A percentile compares a stretch with the other conserved stretches of the same genome.
Evolutionary conservation across 2,888 invertebrate species (phyloP).

Genomic region (Isoperla grammatica): DNA sequence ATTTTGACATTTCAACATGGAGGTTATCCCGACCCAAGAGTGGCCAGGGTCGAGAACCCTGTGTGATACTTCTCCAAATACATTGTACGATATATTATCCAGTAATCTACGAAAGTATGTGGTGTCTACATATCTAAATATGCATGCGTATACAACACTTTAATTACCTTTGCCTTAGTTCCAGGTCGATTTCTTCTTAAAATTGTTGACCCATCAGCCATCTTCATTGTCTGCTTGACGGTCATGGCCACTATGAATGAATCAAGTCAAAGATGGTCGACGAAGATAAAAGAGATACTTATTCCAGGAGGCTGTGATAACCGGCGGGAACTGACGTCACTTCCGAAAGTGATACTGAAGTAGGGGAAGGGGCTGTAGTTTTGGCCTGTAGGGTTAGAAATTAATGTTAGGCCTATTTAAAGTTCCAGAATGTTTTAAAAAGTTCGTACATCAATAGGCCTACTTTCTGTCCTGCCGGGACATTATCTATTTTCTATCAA

Average conservation of each 20-base stretch:
- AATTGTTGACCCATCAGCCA: conserved; percentile 79
- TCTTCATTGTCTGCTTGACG: conserved; percentile 53
- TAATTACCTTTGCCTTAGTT: conserved; percentile 76
- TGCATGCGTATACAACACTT: background rate
- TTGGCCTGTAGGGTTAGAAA: no score
- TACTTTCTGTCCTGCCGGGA: no score
- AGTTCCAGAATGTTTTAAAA: no score
- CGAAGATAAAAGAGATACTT: background rate
- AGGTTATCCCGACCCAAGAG: background rate
- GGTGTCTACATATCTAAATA: background rate
- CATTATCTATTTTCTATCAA: no score
- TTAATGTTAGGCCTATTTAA: no score
- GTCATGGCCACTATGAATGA: conserved; percentile 7
- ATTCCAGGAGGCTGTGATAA: no score
- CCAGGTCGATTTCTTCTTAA: conserved; percentile 86
- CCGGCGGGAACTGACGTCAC: no score
- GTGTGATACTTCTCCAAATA: background rate
- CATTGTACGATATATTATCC: background rate
- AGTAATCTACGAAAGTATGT: no score
- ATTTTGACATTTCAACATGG: background rate
- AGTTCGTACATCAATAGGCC: no score
- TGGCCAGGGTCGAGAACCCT: background rate
- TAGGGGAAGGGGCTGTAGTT: no score
- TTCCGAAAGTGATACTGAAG: no score
- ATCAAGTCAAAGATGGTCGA: background rate